phyloP scores from a whole-genome alignment of 2,113 vertebrate species.

The Crotalus tigris region DNA sequence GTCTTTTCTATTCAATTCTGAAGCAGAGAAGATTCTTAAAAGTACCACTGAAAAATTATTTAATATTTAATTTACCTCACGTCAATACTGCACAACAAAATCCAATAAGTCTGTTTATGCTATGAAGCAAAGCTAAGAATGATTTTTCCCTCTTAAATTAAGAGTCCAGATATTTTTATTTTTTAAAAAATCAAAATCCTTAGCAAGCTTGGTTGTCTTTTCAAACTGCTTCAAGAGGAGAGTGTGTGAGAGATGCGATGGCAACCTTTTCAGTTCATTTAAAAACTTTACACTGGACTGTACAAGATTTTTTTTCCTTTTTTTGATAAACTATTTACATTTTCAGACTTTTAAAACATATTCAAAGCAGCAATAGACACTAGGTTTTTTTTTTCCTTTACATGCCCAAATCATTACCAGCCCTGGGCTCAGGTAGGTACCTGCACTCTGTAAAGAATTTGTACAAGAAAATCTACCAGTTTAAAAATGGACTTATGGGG shows the following conservation, averaged over 20 bases:
- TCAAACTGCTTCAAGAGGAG: slow-evolving; percentile 86
- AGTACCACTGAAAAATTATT: slow-evolving; percentile 89
- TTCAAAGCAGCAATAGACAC: slow-evolving; percentile 99
- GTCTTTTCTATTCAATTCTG: slow-evolving; percentile 88
- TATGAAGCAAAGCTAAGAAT: slow-evolving; percentile 90
- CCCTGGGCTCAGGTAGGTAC: slow-evolving; percentile 91
- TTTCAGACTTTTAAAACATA: slow-evolving; percentile 98
- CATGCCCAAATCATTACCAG: slow-evolving; percentile 91
- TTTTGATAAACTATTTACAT: slow-evolving; percentile 99
- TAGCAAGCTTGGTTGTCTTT: slow-evolving; percentile 82
- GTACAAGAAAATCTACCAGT: slow-evolving; percentile 81
- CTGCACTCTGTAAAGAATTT: slow-evolving; percentile 85
- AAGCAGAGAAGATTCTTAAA: slow-evolving; percentile 86
- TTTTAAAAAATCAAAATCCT: slow-evolving; percentile 74
- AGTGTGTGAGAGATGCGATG: slow-evolving; percentile 95
- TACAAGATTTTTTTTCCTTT: slow-evolving; percentile 90
- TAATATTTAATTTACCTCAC: slow-evolving; percentile 95
- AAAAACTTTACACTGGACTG: slow-evolving; percentile 99
- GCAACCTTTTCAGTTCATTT: slow-evolving; percentile 96
- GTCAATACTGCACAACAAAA: slow-evolving; percentile 98
- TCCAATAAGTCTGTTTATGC: slow-evolving; percentile 92
- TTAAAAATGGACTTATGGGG: slow-evolving; percentile 79
- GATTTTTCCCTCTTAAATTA: slow-evolving; percentile 61
- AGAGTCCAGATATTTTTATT: slow-evolving; percentile 64
- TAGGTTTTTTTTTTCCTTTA: slow-evolving; percentile 81